A percentile compares a stretch with the other conserved stretches of the same genome.
Evolutionary conservation across 30 jellyfish, hydroid and myxozoan species (phyloP).

Genomic region (Chrysaora quinquecirrha): DNA sequence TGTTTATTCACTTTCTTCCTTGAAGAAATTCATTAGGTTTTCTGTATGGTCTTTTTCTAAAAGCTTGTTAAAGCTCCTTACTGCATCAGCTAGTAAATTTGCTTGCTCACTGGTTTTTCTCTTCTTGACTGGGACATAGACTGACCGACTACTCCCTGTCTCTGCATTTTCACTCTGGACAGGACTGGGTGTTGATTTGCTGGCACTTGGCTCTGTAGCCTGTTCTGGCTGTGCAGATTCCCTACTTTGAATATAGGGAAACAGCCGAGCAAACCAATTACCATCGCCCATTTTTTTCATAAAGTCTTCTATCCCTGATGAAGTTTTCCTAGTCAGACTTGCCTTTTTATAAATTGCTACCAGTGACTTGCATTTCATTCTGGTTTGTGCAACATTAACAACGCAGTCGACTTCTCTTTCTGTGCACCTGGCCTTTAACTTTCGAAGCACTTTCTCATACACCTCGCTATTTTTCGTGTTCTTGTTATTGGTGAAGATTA

Average conservation of each 20-base stretch:
- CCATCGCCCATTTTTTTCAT: slow-evolving; percentile 54
- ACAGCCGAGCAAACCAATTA: slow-evolving; percentile 54
- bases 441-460: slow-evolving; percentile 43
- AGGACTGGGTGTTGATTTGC: slow-evolving; percentile 33
- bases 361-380: slow-evolving; percentile 46
- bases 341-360: slow-evolving; percentile 69
- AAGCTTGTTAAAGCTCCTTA: slow-evolving; percentile 36
- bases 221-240: slow-evolving; percentile 61
- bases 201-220: slow-evolving; percentile 44
- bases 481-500: slow-evolving; percentile 28
- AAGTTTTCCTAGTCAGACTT: slow-evolving; percentile 61
- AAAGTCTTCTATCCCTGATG: slow-evolving; percentile 45
- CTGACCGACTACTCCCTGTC: background rate
- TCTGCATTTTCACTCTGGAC: slow-evolving; percentile 16
- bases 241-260: slow-evolving; percentile 61
- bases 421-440: slow-evolving; percentile 37
- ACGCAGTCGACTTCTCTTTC: slow-evolving; percentile 45
- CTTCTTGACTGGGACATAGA: slow-evolving; percentile 36
- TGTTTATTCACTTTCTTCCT: slow-evolving; percentile 43
- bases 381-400: slow-evolving; percentile 52
- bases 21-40: slow-evolving; percentile 13
- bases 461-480: slow-evolving; percentile 45
- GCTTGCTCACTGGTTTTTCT: slow-evolving; percentile 24
- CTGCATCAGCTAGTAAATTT: slow-evolving; percentile 39
- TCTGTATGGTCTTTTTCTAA: slow-evolving; percentile 27